A percentile compares a stretch with the other conserved stretches of the same genome.
Evolutionary conservation across 2,888 invertebrate species (phyloP).

Genomic region (Agonum fuliginosum): DNA sequence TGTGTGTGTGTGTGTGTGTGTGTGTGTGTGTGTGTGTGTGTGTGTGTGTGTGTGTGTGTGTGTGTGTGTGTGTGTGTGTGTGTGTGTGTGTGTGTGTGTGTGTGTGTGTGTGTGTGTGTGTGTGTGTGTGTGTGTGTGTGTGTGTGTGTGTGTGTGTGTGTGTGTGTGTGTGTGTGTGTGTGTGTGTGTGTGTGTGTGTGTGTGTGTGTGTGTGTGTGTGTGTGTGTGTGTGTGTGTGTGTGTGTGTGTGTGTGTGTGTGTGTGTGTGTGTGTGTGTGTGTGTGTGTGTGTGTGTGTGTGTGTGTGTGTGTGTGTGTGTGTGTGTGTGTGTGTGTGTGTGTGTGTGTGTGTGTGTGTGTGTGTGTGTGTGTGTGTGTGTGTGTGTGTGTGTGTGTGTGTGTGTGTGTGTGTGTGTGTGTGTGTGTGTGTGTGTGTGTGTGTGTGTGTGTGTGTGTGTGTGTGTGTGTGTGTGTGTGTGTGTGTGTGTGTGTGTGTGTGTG

Average conservation of each 20-base stretch:
- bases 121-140: not conserved
- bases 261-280: conserved; percentile 8
- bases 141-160: not conserved
- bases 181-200: not conserved
- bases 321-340: not conserved
- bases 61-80: not conserved
- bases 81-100: conserved; percentile 16
- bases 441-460: conserved; percentile 3
- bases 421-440: not conserved
- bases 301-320: not conserved
- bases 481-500: not conserved
- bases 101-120: not conserved
- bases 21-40: not conserved
- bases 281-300: not conserved
- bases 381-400: not conserved
- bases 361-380: conserved; percentile 21
- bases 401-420: not conserved
- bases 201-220: not conserved
- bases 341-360: not conserved
- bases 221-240: not conserved
- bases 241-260: not conserved
- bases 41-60: not conserved
- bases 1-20: not conserved
- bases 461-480: not conserved
- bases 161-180: conserved; percentile 13